phyloP scores from a whole-genome alignment of 2,113 vertebrate genomes.

The Eupsittula cactorum region DNA sequence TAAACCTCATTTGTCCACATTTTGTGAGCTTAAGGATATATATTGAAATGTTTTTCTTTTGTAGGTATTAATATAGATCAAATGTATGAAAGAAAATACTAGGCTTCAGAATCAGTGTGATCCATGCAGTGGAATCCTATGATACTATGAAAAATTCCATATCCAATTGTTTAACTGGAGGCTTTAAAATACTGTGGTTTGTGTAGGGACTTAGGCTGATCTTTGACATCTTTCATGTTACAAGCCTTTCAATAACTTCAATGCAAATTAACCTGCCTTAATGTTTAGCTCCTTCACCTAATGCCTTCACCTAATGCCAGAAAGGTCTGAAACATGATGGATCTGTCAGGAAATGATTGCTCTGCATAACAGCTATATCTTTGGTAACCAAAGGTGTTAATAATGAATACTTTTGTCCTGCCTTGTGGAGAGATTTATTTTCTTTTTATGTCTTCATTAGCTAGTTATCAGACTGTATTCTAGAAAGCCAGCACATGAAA shows the following conservation, averaged over 20 bases:
- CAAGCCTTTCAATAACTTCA: constrained; percentile 69
- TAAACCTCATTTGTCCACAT: background rate
- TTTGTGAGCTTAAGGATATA: background rate
- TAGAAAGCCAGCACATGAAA: background rate
- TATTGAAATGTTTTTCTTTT: background rate
- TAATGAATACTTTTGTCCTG: constrained; percentile 55
- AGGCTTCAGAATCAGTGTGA: background rate
- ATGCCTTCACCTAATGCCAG: background rate
- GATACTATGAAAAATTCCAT: background rate
- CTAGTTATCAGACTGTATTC: constrained; percentile 36
- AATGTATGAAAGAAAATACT: background rate
- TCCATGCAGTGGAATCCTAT: background rate
- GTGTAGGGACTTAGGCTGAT: background rate
- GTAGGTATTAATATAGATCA: background rate
- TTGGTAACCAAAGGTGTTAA: constrained; percentile 42
- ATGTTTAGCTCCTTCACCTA: constrained; percentile 13
- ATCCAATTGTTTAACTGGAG: background rate
- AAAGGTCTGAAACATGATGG: constrained; percentile 69
- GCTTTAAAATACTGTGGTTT: background rate
- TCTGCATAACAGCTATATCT: constrained; percentile 46
- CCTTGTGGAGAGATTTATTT: constrained; percentile 18
- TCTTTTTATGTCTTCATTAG: constrained; percentile 58
- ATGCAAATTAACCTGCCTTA: constrained; percentile 70
- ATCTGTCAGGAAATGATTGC: constrained; percentile 69
- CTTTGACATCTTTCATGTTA: background rate